Evolutionary conservation across 1,140 invertebrate genomes (phyloP).

Genomic region (Manduca sexta): DNA sequence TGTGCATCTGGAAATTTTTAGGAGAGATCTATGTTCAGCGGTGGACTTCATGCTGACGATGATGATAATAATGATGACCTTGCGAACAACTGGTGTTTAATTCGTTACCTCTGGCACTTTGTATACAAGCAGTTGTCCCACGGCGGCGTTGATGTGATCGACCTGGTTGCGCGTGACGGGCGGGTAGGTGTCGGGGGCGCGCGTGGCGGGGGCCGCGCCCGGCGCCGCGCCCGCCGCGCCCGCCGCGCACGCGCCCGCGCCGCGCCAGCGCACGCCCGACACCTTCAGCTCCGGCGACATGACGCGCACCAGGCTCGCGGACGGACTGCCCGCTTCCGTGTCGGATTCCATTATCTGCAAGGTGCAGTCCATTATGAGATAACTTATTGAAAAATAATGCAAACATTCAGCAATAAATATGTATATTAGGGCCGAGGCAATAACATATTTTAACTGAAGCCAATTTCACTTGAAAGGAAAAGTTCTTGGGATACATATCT

Average conservation of each 20-base stretch:
- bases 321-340: slow-evolving; percentile 69
- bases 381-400: no score
- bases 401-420: no score
- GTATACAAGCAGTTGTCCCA: slow-evolving; percentile 84
- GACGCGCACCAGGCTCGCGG: slow-evolving; percentile 70
- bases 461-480: no score
- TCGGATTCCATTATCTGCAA: slow-evolving; percentile 74
- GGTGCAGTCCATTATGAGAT: no score
- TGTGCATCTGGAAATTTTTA: no score
- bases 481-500: no score
- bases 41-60: no score
- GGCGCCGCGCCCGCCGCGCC: slow-evolving; percentile 57
- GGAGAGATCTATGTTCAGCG: no score
- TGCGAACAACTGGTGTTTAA: background rate
- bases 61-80: no score
- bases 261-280: slow-evolving; percentile 75
- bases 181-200: slow-evolving; percentile 78
- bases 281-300: slow-evolving; percentile 78
- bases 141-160: slow-evolving; percentile 85
- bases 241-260: slow-evolving; percentile 77
- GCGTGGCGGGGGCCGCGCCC: slow-evolving; percentile 70
- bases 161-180: slow-evolving; percentile 88
- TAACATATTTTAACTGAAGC: no score
- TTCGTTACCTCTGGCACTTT: slow-evolving; percentile 82
- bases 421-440: no score